Percentiles rank a stretch among this genome's conserved stretches.
Evolutionary conservation across 37 sponge, comb jelly and placozoan genomes (phyloP).

Genomic region (Geodia barretti): DNA sequence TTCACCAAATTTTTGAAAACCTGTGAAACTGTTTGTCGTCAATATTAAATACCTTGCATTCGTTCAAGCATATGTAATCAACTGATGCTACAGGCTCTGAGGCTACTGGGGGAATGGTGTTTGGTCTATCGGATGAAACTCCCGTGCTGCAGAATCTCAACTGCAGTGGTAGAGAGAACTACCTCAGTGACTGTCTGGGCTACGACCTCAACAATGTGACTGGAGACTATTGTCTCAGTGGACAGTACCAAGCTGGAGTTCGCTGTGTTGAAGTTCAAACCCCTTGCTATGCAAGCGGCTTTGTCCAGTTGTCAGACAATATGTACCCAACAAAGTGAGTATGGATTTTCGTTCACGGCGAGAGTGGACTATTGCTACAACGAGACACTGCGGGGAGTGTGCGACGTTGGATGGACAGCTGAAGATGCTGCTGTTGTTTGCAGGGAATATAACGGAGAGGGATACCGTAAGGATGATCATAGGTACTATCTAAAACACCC

Average conservation of each 20-base stretch:
- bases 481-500: neutral
- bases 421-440: neutral
- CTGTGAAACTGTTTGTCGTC: no score
- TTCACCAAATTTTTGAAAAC: no score
- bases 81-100: neutral
- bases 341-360: neutral
- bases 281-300: no score
- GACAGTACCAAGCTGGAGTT: neutral
- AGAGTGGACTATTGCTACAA: slow-evolving; percentile 6
- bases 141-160: neutral
- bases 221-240: neutral
- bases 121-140: neutral
- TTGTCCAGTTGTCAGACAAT: no score
- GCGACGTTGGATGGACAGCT: neutral
- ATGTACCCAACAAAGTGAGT: no score
- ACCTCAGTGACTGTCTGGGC: neutral
- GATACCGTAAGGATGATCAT: neutral
- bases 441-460: neutral
- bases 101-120: neutral
- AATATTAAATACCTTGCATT: no score
- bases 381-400: neutral
- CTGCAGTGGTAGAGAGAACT: neutral
- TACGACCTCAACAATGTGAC: neutral
- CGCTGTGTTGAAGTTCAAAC: neutral
- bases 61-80: no score